These are phyloP conservation scores for Chionodraco myersi DNA, from an alignment of 2,113 vertebrate genomes.

Conservation along the genomic window DNA sequence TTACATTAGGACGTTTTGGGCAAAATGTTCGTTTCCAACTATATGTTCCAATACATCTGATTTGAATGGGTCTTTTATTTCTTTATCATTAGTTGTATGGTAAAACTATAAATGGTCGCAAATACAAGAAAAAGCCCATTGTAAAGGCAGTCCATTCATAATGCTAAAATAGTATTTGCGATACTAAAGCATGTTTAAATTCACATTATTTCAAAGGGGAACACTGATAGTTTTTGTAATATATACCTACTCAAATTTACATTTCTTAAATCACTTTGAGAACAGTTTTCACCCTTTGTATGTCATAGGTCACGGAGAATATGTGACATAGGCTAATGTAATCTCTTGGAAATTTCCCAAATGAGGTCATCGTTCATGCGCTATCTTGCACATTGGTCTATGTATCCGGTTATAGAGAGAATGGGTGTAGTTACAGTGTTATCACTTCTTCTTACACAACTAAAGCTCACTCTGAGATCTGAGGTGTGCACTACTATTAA, in stretches of 20 bases:
- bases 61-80: no score
- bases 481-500: background rate
- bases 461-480: slow-evolving; percentile 4
- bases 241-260: background rate
- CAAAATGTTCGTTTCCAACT: background rate
- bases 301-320: background rate
- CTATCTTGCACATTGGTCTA: background rate
- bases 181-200: no score
- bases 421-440: background rate
- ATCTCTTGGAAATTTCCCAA: background rate
- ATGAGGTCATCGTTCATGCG: slow-evolving; percentile 20
- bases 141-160: no score
- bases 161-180: no score
- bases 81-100: no score
- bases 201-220: no score
- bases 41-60: no score
- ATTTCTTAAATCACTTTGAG: background rate
- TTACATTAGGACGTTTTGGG: background rate
- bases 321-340: background rate
- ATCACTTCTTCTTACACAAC: slow-evolving; percentile 1
- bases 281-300: background rate
- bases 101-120: no score
- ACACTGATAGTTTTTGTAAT: no score
- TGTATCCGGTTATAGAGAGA: background rate
- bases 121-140: no score